Base-by-base conservation (phyloP, 2,113 vertebrate species). In the Empidonax traillii region DNA sequence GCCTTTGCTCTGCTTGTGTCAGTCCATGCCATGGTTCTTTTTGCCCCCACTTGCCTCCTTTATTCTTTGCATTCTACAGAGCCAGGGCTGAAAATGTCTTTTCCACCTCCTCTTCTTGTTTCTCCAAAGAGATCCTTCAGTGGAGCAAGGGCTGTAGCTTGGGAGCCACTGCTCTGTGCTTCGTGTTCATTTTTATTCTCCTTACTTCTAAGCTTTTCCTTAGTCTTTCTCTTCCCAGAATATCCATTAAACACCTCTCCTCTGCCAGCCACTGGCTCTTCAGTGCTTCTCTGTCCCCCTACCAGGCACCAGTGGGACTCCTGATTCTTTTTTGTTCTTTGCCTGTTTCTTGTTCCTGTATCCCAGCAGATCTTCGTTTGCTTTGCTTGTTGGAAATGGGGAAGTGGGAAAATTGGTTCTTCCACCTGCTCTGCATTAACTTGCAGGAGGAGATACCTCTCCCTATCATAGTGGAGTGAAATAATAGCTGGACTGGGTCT, bases 141-240 rank as follows among this genome's bases (percentile, higher is more conserved):
- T 44, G 75, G 93, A 96, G 81, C 78, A 90, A 85, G 80, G 94
- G 68, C 89, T 92, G 69, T 13, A 87, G 72, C 80, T 90, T 80
- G 56, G 85, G 85, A 88, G 83, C 90, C 85, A 90, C 67, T 80
- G 82, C 75, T 94, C 90, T 85, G 80, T 88, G 75, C 89, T 80
- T 74, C 35, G 0, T 21, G 30, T 58, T 94, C 67, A 0, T 87
- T 96, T 96, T 90, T 91, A 76, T 93, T 90, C 87, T 82, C 44
- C 58, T 75, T 47, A 80, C 87, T 94, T 96, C 85, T 95, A 61
- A 96, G 87, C 87, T 59, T 90, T 91, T 61, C 56, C 82, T 90
- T 12, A 25, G 61, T 89, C 91, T 90, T 90, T 95, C 72, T 96
- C 75, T 94, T 97, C 88, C 89, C 63, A 81, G 86, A 95, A 96